These are phyloP conservation scores for Biston stratarius DNA, from an alignment of 2,888 invertebrate genomes.

Conservation along the genomic window DNA sequence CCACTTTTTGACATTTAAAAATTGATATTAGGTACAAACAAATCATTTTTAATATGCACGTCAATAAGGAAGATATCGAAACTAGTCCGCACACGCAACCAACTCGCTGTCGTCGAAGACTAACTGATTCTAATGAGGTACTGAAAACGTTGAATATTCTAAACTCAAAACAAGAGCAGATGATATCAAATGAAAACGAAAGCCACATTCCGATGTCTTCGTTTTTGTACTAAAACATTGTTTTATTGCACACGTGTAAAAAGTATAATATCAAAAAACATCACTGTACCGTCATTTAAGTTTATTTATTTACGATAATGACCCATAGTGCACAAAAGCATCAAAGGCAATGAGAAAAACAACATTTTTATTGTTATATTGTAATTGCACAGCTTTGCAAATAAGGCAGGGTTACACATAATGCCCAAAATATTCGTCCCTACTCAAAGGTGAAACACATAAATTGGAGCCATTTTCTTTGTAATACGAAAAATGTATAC, in stretches of 20 bases:
- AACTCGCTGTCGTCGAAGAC: slow-evolving; percentile 15
- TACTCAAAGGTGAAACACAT: slow-evolving; percentile 54
- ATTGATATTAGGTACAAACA: slow-evolving; percentile 5
- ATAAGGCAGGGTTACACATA: slow-evolving; percentile 52
- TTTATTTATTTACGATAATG: slow-evolving; percentile 47
- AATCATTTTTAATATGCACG: slow-evolving; percentile 7
- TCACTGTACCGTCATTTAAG: slow-evolving; percentile 40
- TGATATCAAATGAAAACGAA: slow-evolving; percentile 21
- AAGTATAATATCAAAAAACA: slow-evolving; percentile 36
- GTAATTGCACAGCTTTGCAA: slow-evolving; percentile 50
- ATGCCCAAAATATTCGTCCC: slow-evolving; percentile 50
- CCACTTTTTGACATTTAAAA: slow-evolving; percentile 6
- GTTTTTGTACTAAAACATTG: slow-evolving; percentile 19
- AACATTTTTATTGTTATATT: slow-evolving; percentile 51
- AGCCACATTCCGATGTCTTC: slow-evolving; percentile 38
- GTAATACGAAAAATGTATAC: slow-evolving; percentile 36
- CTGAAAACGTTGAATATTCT: slow-evolving; percentile 28
- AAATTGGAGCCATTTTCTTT: slow-evolving; percentile 49
- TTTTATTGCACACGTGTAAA: slow-evolving; percentile 28
- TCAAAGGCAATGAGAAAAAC: slow-evolving; percentile 47
- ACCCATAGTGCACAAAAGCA: slow-evolving; percentile 42
- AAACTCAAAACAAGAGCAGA: slow-evolving; percentile 31
- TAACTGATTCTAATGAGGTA: slow-evolving; percentile 10
- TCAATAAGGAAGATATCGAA: slow-evolving; percentile 27
- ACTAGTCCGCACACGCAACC: slow-evolving; percentile 14